Evolutionary conservation across 2,888 invertebrate genomes (phyloP).

Genomic region (Pycnomerus fuliginosus): DNA sequence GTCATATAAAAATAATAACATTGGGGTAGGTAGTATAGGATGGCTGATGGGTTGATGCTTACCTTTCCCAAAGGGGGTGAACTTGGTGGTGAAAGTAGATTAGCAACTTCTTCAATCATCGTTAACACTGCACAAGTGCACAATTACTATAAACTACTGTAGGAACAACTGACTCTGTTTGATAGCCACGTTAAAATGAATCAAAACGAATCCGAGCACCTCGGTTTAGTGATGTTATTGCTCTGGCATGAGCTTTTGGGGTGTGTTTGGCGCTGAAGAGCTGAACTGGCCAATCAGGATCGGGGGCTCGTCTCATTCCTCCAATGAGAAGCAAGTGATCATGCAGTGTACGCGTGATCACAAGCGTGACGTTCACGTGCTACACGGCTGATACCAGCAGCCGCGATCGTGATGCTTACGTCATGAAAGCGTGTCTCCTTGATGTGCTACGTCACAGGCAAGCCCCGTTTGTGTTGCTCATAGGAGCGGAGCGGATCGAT

Average conservation of each 20-base stretch:
- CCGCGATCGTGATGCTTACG: conserved; percentile 65
- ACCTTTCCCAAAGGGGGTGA: conserved; percentile 67
- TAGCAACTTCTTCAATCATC: conserved; percentile 28
- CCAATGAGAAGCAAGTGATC: conserved; percentile 66
- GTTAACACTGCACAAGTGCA: conserved; percentile 11
- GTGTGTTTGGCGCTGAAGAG: conserved; percentile 55
- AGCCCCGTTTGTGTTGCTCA: conserved; percentile 30
- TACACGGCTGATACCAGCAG: conserved; percentile 68
- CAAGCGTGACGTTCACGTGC: conserved; percentile 83
- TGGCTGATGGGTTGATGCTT: too few relatives aligned
- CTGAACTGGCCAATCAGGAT: conserved; percentile 58
- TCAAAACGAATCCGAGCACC: conserved; percentile 40
- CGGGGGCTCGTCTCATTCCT: conserved; percentile 69
- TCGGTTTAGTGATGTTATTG: conserved; percentile 46
- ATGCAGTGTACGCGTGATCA: conserved; percentile 77
- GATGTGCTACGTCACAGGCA: conserved; percentile 47
- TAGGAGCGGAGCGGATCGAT: conserved; percentile 20
- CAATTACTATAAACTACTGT: conserved; percentile 6
- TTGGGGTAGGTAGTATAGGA: conserved; percentile 3
- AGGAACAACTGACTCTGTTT: conserved; percentile 9
- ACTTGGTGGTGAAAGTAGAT: conserved; percentile 67
- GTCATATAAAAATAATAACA: conserved; percentile 4
- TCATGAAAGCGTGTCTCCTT: conserved; percentile 54
- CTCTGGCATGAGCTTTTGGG: conserved; percentile 52
- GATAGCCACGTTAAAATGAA: conserved; percentile 30